Conservation (phyloP, 1,140 invertebrate genomes). For the Cotesia glomerata region DNA sequence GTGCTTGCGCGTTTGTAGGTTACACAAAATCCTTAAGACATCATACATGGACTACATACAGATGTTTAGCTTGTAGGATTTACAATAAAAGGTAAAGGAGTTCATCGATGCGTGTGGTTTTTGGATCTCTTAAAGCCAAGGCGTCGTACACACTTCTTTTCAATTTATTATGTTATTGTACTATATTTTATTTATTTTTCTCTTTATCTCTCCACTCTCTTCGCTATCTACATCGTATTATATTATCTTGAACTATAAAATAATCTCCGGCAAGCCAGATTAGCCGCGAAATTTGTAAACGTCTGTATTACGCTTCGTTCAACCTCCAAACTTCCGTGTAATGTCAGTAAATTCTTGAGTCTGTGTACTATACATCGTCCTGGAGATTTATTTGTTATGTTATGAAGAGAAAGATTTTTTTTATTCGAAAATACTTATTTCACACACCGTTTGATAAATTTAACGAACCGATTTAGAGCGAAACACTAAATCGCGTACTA, state of each 20-base stretch:
- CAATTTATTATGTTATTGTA: slow-evolving; percentile 1
- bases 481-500: neutral
- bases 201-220: neutral
- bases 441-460: slow-evolving; percentile 25
- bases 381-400: slow-evolving; percentile 4
- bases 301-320: slow-evolving; percentile 1
- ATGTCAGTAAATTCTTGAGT: neutral
- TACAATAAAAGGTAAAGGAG: slow-evolving; percentile 14
- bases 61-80: neutral
- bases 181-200: slow-evolving; percentile 7
- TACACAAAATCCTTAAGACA: slow-evolving; percentile 3
- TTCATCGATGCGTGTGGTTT: slow-evolving; percentile 30
- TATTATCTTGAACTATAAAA: neutral
- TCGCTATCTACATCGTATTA: neutral
- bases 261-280: neutral
- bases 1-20: slow-evolving; percentile 35
- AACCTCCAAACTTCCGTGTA: slow-evolving; percentile 4
- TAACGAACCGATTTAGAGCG: slow-evolving; percentile 26
- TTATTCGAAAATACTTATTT: slow-evolving; percentile 24
- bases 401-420: slow-evolving; percentile 2
- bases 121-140: slow-evolving; percentile 23
- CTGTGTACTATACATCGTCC: neutral
- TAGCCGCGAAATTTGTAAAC: slow-evolving; percentile 18
- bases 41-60: neutral
- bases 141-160: slow-evolving; percentile 17